Base-by-base conservation (phyloP, 2,797 vertebrate species). In the Tokudaia tokunoshimensis region DNA sequence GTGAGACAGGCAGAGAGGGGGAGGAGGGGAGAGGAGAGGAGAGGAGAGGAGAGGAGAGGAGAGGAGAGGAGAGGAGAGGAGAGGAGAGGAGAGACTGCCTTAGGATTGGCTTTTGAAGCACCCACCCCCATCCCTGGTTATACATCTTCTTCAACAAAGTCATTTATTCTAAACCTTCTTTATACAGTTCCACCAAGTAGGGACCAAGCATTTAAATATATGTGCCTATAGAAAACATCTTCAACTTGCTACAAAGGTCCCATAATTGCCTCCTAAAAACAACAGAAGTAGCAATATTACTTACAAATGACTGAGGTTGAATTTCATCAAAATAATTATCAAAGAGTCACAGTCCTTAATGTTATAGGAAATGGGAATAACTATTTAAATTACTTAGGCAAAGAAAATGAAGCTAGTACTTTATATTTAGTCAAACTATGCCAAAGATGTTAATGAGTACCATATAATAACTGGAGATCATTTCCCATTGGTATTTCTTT, bases 341-440 rank as follows among this genome's bases (percentile, higher is more conserved):
- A 55, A 95, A 70, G 44, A 90, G 84, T 31, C 83, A 31, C 24
- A 29, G 8, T 37, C 81, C 3, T 70, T 82, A 82, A 47, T 34
- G 55, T 3, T 13, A 57, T 81, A 63, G 55, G 3, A 63, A 84
- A 90, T 67, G 6, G 1, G 17, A 70, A 55, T 72, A 13, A 20
- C 26, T 81, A 85, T 74, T 89, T 89, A 91, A 91, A n/a, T 55
- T 67, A 57, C 57, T 89, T 12, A 74, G 85, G 50, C 29, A 59
- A 93, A 50, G 72, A 94, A 90, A 86, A 94, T 59, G 59, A 94
- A 90, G 26, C 7, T 22, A 41, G 13, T 65, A 41, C 52, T 61
- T 93, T 65, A 86, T 82, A 79, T 89, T 78, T 44, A 85, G 19
- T 91, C 47, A 89, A 72, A 89, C 24, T 85, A 29, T 1, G 10